Evolutionary conservation across 37 sponge, comb jelly and placozoan genomes (phyloP).

Genomic region (Mnemiopsis leidyi): DNA sequence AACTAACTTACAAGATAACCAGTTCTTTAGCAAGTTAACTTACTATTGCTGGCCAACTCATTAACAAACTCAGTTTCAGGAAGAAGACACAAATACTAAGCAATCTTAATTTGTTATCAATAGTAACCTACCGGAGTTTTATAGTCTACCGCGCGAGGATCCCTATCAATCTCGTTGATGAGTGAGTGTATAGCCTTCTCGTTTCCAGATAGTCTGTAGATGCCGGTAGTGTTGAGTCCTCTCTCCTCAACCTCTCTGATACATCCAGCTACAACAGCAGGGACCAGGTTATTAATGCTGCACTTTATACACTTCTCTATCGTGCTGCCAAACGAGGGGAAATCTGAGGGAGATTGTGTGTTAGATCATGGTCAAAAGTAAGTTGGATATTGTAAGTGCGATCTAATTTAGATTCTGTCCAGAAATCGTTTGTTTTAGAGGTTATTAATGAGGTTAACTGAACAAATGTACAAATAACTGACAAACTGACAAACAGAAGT

Average conservation of each 20-base stretch:
- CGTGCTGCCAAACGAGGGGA: constrained; percentile 44
- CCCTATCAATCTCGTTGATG: constrained; percentile 41
- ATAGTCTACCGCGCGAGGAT: constrained; percentile 15
- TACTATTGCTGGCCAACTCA: no score
- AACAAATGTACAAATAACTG: no score
- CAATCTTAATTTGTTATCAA: background rate
- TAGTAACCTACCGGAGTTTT: background rate
- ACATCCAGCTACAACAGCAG: constrained; percentile 24
- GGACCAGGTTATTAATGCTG: background rate
- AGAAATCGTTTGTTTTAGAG: no score
- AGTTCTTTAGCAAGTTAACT: no score
- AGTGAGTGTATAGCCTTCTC: constrained; percentile 59
- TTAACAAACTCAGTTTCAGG: no score
- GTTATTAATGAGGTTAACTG: no score
- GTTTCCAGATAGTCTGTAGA: constrained; percentile 38
- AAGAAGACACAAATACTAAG: no score
- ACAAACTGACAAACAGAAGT: no score
- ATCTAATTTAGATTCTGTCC: no score
- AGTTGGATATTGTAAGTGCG: no score
- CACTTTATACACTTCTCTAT: constrained; percentile 53
- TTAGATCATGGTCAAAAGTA: no score
- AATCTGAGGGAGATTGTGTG: constrained; percentile 54
- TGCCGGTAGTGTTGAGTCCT: background rate
- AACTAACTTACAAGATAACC: no score
- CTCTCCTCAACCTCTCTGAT: constrained; percentile 22